Evolutionary conservation across 2,888 invertebrate genomes (phyloP), one percentile per base, ranked within the genome.

Genomic region (Chydorus sphaericus): DNA sequence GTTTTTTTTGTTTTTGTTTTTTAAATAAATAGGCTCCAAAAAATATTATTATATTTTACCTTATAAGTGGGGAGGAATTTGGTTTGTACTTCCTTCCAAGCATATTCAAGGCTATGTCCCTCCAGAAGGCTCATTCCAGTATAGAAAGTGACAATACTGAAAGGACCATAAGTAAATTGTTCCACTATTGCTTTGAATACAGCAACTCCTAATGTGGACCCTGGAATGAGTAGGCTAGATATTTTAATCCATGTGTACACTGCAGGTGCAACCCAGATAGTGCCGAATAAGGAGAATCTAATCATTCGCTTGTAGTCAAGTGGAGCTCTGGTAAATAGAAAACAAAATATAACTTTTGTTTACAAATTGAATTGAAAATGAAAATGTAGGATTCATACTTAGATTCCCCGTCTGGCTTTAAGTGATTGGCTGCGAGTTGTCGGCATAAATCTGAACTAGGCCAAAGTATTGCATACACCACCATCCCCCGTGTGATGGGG

Each of bases 251-350:
- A 88, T 56, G 77, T 77, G 65, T 85, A 87, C 0, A 88, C 70
- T 5, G 85, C 84, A 14, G 88, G 88, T 1, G 87, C 88, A 20
- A 85, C 84, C 68, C 83, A 85, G 50, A 83, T 76, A 8, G 83
- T 80, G n/a, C 87, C 88, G 68, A 83, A 87, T 52, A 86, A 64
- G 64, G 84, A 80, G 70, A 82, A 89, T 59, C 86, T 75, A 36
- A 80, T 69, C 61, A 80, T 79, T 66, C 83, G 77, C 69, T 61
- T 57, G 37, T 59, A 60, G 56, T 70, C 68, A 11, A 71, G 56
- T 57, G 69, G 63, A n/a, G n/a, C n/a, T n/a, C n/a, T n/a, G n/a
- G n/a, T n/a, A n/a, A n/a, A n/a, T n/a, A n/a, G n/a, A n/a, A n/a
- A n/a, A n/a, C n/a, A n/a, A n/a, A n/a, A n/a, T n/a, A n/a, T n/a